phyloP scores from a whole-genome alignment of 2,888 invertebrate genomes.

The Diachrysia chrysitis region DNA sequence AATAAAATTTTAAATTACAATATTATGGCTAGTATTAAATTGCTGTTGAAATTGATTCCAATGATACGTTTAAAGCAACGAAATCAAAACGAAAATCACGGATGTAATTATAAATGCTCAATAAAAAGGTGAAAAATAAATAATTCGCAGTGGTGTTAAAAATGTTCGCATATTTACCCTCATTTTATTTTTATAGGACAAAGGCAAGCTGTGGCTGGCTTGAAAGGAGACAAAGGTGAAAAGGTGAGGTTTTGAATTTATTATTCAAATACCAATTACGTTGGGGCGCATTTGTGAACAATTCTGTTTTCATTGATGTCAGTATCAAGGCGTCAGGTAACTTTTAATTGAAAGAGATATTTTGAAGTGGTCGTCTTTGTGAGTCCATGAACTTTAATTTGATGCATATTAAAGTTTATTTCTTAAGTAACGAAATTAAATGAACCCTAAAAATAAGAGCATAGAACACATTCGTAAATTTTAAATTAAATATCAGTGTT shows the following conservation, averaged over 20 bases:
- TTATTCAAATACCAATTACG: conserved; percentile 53
- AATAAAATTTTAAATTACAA: no score
- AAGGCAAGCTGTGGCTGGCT: conserved; percentile 53
- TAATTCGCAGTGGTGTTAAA: conserved; percentile 12
- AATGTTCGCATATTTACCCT: conserved; percentile 38
- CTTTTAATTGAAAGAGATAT: conserved; percentile 35
- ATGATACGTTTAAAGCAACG: no score
- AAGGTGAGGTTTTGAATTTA: conserved; percentile 71
- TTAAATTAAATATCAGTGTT: no score
- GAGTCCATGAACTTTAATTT: not conserved
- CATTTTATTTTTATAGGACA: conserved; percentile 63
- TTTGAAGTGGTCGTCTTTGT: conserved; percentile 1
- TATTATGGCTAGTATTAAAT: no score
- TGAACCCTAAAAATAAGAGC: no score
- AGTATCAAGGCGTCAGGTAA: conserved; percentile 25
- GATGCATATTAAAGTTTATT: not conserved
- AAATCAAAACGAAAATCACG: not conserved
- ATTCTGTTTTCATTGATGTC: conserved; percentile 40
- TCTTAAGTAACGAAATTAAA: not conserved
- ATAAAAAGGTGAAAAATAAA: conserved; percentile 10
- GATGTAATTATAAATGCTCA: not conserved
- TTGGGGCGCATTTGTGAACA: conserved; percentile 36
- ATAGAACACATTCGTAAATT: no score
- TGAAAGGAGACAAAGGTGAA: conserved; percentile 82
- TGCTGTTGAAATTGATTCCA: no score